These are phyloP conservation scores for Dendrolimus pini DNA, from an alignment of 2,888 invertebrate species.

Conservation along the genomic window DNA sequence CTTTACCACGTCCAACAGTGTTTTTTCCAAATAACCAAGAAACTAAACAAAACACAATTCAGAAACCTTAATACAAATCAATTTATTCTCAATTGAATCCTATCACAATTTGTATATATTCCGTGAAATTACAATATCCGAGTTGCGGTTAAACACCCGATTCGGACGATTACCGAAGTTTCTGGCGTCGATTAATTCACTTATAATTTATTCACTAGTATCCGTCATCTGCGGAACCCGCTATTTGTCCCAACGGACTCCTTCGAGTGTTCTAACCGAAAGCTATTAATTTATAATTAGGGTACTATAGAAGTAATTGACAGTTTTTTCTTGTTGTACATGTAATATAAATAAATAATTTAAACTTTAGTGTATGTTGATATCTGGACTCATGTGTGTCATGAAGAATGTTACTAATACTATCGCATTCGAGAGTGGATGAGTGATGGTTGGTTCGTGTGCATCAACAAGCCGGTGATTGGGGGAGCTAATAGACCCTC, in stretches of 20 bases:
- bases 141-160: background rate
- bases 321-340: background rate
- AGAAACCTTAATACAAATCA: no score
- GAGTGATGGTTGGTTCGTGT: no score
- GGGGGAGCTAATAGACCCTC: no score
- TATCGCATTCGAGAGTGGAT: no score
- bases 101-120: conserved; percentile 1
- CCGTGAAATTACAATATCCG: background rate
- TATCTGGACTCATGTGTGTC: no score
- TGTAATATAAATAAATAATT: background rate
- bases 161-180: conserved; percentile 6
- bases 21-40: no score
- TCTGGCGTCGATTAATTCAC: conserved; percentile 34
- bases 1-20: no score
- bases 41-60: no score
- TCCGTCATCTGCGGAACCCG: conserved; percentile 40
- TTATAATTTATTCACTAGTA: conserved; percentile 54
- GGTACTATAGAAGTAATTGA: background rate
- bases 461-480: no score
- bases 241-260: conserved; percentile 37
- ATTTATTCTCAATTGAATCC: background rate
- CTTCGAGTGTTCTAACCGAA: conserved; percentile 39
- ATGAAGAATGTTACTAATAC: no score
- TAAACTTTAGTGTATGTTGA: background rate
- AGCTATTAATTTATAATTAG: conserved; percentile 30